Evolutionary conservation across 2,797 vertebrate species (phyloP).

Genomic region (Nannoperca obscura): DNA sequence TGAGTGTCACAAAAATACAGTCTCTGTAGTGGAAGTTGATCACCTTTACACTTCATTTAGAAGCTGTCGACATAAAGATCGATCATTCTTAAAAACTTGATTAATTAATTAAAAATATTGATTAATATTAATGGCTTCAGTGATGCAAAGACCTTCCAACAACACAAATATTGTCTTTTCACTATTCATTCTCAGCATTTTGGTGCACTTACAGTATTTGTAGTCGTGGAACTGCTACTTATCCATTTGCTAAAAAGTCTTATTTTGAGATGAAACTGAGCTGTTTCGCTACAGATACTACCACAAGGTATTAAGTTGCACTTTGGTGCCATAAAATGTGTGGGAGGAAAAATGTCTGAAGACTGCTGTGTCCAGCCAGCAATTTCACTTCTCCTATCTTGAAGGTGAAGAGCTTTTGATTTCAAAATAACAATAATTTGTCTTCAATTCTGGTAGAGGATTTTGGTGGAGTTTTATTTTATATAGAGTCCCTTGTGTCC

Average conservation of each 20-base stretch:
- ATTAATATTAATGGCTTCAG: background rate
- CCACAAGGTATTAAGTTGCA: background rate
- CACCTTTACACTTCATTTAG: background rate
- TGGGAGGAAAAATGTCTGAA: constrained; percentile 3
- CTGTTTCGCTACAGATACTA: background rate
- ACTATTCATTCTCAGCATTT: background rate
- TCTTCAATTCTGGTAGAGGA: background rate
- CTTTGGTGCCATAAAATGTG: background rate
- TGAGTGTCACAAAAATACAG: background rate
- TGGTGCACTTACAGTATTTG: background rate
- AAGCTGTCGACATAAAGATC: background rate
- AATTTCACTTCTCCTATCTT: background rate
- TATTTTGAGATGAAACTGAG: background rate
- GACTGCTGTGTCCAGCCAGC: background rate
- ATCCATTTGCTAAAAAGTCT: background rate
- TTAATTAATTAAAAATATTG: too few relatives aligned
- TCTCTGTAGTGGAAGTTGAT: too few relatives aligned
- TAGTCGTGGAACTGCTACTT: background rate
- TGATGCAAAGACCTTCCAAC: background rate
- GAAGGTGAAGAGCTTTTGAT: background rate
- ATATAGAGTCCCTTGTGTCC: background rate
- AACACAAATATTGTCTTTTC: background rate
- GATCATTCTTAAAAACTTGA: background rate
- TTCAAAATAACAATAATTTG: constrained; percentile 7
- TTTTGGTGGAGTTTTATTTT: background rate